These are phyloP conservation scores for Troides oblongomaculatus DNA, from an alignment of 2,888 invertebrate species.

Conservation along the genomic window DNA sequence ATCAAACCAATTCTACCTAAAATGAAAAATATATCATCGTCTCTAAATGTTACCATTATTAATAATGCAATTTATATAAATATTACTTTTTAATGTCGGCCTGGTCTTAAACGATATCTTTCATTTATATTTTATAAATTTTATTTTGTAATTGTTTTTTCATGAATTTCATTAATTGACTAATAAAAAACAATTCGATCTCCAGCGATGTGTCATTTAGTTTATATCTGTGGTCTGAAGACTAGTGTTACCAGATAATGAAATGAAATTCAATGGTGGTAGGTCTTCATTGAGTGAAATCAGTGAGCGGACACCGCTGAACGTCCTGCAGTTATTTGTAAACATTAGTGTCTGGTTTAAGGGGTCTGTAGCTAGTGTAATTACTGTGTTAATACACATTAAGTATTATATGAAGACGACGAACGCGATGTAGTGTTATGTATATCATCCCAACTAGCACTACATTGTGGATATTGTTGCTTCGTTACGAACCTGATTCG, in stretches of 20 bases:
- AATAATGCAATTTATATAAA: not conserved
- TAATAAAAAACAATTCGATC: not conserved
- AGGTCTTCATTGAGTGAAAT: too few relatives aligned
- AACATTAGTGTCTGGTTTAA: too few relatives aligned
- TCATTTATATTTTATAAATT: not conserved
- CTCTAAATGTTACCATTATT: slow-evolving; percentile 3
- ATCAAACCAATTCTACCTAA: not conserved
- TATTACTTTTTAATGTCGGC: not conserved
- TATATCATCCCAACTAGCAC: too few relatives aligned
- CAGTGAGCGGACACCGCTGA: too few relatives aligned
- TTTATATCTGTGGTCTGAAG: not conserved
- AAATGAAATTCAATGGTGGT: not conserved
- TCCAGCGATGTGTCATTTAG: not conserved
- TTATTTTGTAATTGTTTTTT: not conserved
- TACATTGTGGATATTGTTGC: too few relatives aligned
- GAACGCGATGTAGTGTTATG: too few relatives aligned
- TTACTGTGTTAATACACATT: too few relatives aligned
- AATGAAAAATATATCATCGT: not conserved
- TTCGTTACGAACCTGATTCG: slow-evolving; percentile 41
- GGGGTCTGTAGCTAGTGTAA: too few relatives aligned
- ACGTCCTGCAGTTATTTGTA: too few relatives aligned
- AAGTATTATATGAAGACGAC: too few relatives aligned
- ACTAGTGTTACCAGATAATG: slow-evolving; percentile 13
- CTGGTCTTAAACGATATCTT: not conserved
- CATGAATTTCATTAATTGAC: not conserved